Percentiles rank a stretch among this genome's conserved stretches.
These are phyloP conservation scores for Taenioides sp. DNA, from an alignment of 2,797 vertebrate genomes.

Conservation along the genomic window DNA sequence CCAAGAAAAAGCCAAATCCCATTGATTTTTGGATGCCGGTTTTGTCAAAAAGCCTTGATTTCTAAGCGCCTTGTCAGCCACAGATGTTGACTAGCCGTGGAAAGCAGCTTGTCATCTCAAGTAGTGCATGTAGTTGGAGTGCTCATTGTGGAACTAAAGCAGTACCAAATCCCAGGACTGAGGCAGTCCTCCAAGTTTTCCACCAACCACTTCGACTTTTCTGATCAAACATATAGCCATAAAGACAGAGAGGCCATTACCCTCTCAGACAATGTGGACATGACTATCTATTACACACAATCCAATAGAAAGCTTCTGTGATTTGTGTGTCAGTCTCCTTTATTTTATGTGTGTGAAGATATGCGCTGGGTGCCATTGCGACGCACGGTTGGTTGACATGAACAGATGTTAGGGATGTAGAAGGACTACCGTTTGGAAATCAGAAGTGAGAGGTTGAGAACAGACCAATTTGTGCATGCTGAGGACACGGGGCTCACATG, in stretches of 20 bases:
- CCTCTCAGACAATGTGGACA: slow-evolving; percentile 44
- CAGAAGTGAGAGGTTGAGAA: slow-evolving; percentile 47
- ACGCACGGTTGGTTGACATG: slow-evolving; percentile 59
- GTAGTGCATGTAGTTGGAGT: slow-evolving; percentile 49
- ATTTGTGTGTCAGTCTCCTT: slow-evolving; percentile 55
- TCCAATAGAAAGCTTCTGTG: slow-evolving; percentile 35
- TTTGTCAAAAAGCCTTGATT: slow-evolving; percentile 42
- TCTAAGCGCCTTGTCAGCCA: slow-evolving; percentile 51
- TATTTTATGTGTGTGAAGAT: slow-evolving; percentile 39
- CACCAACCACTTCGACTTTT: slow-evolving; percentile 47
- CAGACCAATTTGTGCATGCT: slow-evolving; percentile 41
- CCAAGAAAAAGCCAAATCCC: neutral
- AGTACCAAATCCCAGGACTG: slow-evolving; percentile 41
- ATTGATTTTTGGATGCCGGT: slow-evolving; percentile 29
- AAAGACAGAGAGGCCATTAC: slow-evolving; percentile 42
- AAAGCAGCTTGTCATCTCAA: slow-evolving; percentile 55
- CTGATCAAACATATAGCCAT: slow-evolving; percentile 50
- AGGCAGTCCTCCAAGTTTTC: slow-evolving; percentile 44
- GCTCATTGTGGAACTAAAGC: slow-evolving; percentile 51
- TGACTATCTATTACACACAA: slow-evolving; percentile 50
- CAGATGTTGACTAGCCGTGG: slow-evolving; percentile 54
- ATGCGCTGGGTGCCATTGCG: slow-evolving; percentile 30
- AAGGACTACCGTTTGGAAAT: slow-evolving; percentile 38
- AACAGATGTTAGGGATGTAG: slow-evolving; percentile 63
- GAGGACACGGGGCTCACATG: slow-evolving; percentile 33